phyloP scores from a whole-genome alignment of 2,113 vertebrate species.

The Protomyctophum bolini region DNA sequence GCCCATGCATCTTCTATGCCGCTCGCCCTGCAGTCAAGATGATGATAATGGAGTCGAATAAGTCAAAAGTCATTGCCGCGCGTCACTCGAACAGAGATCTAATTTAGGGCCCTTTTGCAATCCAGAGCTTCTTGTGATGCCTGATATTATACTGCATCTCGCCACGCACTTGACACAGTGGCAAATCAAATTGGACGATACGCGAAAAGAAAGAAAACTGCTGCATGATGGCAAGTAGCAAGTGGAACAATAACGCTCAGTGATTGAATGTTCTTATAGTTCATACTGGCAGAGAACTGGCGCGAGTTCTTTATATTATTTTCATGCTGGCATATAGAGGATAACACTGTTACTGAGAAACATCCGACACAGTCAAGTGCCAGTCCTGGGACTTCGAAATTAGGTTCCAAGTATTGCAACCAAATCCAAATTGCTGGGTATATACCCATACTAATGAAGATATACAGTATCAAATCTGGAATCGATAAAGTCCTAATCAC shows the following conservation, averaged over 20 bases:
- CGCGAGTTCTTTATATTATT: not conserved
- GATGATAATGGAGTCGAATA: conserved; percentile 24
- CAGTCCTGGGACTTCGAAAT: no score
- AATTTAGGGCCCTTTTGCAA: not conserved
- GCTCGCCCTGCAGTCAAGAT: not conserved
- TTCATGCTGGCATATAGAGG: not conserved
- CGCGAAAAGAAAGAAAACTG: not conserved
- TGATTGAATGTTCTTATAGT: conserved; percentile 18
- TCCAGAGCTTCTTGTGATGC: not conserved
- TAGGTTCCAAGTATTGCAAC: no score
- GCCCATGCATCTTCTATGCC: conserved; percentile 16
- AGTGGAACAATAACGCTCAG: not conserved
- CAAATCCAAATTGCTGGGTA: no score
- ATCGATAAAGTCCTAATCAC: no score
- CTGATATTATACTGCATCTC: not conserved
- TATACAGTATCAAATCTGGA: no score
- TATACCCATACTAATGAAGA: no score
- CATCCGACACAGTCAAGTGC: no score
- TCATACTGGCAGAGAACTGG: conserved; percentile 8
- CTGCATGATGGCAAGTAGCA: conserved; percentile 18
- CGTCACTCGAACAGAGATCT: conserved; percentile 20
- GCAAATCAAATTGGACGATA: not conserved
- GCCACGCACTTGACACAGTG: not conserved
- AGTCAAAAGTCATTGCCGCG: conserved; percentile 8
- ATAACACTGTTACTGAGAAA: no score